Percentiles rank a stretch among this genome's conserved stretches.
Conservation (phyloP, 2,113 vertebrate species). For the Leucopsar rothschildi region DNA sequence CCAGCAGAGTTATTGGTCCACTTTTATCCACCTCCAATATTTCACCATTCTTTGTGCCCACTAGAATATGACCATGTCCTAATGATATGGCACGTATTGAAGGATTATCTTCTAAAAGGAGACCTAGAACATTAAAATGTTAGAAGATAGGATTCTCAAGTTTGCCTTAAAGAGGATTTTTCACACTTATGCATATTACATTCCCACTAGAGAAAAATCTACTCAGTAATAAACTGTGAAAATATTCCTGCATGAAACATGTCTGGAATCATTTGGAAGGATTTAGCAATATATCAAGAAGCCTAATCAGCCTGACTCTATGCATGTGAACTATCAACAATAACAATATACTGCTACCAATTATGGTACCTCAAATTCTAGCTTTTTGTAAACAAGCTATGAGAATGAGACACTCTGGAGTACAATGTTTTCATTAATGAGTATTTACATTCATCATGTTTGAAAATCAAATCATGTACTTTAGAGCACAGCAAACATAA, state of each 20-base stretch:
- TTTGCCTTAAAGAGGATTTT: neutral
- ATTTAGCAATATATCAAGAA: neutral
- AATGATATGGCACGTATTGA: slow-evolving; percentile 99
- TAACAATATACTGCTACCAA: neutral
- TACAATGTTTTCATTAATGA: neutral
- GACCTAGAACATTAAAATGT: slow-evolving; percentile 75
- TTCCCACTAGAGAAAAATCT: neutral
- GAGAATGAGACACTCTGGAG: neutral
- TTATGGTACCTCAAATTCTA: neutral
- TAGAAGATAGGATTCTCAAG: neutral
- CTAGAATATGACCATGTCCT: slow-evolving; percentile 96
- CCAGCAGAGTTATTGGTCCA: slow-evolving; percentile 90
- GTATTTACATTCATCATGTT: neutral
- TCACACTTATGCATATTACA: neutral
- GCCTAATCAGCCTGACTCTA: neutral
- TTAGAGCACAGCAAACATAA: neutral
- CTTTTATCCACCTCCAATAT: slow-evolving; percentile 98
- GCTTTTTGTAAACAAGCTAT: neutral
- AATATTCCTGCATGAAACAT: neutral
- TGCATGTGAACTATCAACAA: neutral
- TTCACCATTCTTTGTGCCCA: slow-evolving; percentile 98
- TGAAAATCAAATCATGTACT: neutral
- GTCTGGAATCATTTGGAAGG: neutral
- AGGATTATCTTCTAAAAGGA: slow-evolving; percentile 97
- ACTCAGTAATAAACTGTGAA: neutral